A percentile compares a stretch with the other conserved stretches of the same genome.
These are phyloP conservation scores for Heliconius melpomene DNA, from an alignment of 1,140 invertebrate species.

Conservation along the genomic window DNA sequence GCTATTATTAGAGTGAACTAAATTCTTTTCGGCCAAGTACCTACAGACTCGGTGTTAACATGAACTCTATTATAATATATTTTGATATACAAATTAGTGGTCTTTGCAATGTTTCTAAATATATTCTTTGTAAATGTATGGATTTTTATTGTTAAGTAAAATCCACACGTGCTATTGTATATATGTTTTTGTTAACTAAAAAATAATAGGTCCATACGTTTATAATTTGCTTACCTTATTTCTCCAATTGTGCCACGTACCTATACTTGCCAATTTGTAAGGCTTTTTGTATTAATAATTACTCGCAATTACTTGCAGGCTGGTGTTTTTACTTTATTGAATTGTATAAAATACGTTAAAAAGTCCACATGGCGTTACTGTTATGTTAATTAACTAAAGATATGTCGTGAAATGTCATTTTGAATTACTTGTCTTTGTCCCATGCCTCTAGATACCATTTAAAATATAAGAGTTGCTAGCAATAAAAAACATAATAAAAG, in stretches of 20 bases:
- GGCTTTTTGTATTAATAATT: conserved; percentile 6
- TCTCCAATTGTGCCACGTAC: not conserved
- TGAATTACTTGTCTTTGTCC: not conserved
- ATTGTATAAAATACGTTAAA: not conserved
- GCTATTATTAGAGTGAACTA: conserved; percentile 65
- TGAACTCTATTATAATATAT: not conserved
- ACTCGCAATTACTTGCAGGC: not conserved
- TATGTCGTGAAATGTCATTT: not conserved
- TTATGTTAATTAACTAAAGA: not conserved
- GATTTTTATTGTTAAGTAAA: not conserved
- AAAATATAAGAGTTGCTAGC: no score
- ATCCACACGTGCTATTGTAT: not conserved
- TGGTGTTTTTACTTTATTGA: not conserved
- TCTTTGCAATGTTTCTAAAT: not conserved
- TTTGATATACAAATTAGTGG: not conserved
- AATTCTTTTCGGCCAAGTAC: conserved; percentile 4
- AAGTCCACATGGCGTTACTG: not conserved
- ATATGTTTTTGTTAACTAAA: not conserved
- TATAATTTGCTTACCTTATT: not conserved
- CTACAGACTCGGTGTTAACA: not conserved
- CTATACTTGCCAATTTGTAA: not conserved
- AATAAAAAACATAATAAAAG: no score
- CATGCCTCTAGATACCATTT: not conserved
- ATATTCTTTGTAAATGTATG: not conserved
- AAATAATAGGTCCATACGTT: not conserved